Conservation (phyloP, 2,888 invertebrate genomes). For the Subacronicta megacephala region DNA sequence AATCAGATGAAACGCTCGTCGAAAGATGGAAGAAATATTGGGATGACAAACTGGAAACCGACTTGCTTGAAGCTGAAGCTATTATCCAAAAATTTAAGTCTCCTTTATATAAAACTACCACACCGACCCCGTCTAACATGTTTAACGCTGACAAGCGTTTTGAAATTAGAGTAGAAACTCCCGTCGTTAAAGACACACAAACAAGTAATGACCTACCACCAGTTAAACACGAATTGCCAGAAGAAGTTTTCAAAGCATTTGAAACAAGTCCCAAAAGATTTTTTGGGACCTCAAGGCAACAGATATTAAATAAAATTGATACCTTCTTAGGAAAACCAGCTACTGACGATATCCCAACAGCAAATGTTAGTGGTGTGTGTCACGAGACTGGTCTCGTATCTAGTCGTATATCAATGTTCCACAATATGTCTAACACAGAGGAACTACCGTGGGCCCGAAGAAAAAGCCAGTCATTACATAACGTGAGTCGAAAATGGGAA, state of each 20-base stretch:
- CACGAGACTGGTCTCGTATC: constrained; percentile 84
- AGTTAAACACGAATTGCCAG: constrained; percentile 81
- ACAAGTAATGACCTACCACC: constrained; percentile 28
- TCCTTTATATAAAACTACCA: constrained; percentile 20
- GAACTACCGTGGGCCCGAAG: constrained; percentile 67
- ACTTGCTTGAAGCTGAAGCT: constrained; percentile 60
- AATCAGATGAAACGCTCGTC: constrained; percentile 70
- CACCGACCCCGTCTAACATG: constrained; percentile 1
- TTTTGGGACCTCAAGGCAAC: constrained; percentile 84
- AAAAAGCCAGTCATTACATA: constrained; percentile 76
- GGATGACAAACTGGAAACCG: constrained; percentile 78
- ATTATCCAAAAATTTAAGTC: constrained; percentile 43
- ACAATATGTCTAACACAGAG: constrained; percentile 81
- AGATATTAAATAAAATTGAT: constrained; percentile 84
- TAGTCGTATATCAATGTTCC: constrained; percentile 85
- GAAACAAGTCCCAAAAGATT: constrained; percentile 87
- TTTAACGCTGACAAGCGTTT: constrained; percentile 9
- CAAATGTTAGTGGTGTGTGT: constrained; percentile 63
- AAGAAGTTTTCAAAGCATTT: constrained; percentile 86
- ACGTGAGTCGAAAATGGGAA: constrained; percentile 69
- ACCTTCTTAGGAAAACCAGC: constrained; percentile 79
- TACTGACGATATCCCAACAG: constrained; percentile 61
- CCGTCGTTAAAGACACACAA: neutral
- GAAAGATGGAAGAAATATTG: constrained; percentile 84
- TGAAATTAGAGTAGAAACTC: constrained; percentile 17